Conservation (phyloP, 1,140 invertebrate species). For the Asobara japonica region DNA sequence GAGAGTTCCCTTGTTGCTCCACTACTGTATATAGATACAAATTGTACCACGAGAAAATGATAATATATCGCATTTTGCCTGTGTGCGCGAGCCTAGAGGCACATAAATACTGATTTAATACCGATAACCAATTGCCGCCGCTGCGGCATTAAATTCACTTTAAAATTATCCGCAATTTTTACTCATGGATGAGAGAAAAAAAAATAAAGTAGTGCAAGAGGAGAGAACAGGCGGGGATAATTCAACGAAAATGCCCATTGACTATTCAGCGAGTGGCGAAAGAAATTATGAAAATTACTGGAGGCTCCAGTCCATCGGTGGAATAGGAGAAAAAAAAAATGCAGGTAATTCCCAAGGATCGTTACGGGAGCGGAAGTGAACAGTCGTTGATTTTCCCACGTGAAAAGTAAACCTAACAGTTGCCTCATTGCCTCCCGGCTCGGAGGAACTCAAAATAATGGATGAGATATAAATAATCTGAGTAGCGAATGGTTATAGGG, state of each 20-base stretch:
- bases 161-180: not conserved
- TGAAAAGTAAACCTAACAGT: slow-evolving; percentile 8
- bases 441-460: not conserved
- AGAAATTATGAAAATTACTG: not conserved
- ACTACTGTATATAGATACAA: slow-evolving; percentile 5
- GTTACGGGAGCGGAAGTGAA: slow-evolving; percentile 5
- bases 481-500: not conserved
- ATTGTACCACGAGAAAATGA: slow-evolving; percentile 9
- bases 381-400: slow-evolving; percentile 15
- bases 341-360: slow-evolving; percentile 13
- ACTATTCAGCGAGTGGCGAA: not conserved
- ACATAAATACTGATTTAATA: slow-evolving; percentile 11
- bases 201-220: not conserved
- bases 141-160: not conserved
- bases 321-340: not conserved
- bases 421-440: not conserved
- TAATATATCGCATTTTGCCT: slow-evolving; percentile 4
- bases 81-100: not conserved
- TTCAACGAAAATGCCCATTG: not conserved
- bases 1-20: not conserved
- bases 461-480: not conserved
- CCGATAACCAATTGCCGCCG: not conserved
- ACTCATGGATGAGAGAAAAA: not conserved
- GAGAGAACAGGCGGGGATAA: not conserved
- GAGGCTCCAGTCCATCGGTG: not conserved